These are phyloP conservation scores for Operophtera brumata DNA, from an alignment of 2,888 invertebrate genomes.

Conservation along the genomic window DNA sequence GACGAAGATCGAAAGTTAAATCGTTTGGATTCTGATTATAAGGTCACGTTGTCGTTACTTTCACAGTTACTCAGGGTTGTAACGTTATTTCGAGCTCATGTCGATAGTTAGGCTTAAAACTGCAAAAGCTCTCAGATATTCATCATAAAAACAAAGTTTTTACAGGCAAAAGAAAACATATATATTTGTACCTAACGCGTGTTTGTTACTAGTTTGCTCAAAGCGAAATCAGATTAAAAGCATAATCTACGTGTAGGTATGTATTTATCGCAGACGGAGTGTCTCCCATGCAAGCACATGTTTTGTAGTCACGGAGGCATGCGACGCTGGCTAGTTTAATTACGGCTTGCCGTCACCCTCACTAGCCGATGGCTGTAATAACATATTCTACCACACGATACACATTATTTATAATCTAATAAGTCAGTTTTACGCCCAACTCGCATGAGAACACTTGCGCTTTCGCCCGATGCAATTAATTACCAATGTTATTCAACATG, in stretches of 20 bases:
- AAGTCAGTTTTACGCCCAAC: conserved; percentile 51
- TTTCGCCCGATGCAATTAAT: conserved; percentile 71
- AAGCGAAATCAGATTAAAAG: too few species aligned
- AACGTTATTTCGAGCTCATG: background rate
- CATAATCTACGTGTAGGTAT: too few species aligned
- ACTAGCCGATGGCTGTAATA: conserved; percentile 31
- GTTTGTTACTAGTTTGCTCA: too few species aligned
- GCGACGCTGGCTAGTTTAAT: conserved; percentile 28
- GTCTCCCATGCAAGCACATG: conserved; percentile 29
- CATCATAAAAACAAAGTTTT: too few species aligned
- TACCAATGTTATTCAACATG: conserved; percentile 71
- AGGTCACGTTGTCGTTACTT: background rate
- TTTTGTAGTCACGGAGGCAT: conserved; percentile 22
- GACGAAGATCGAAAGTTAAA: conserved; percentile 27
- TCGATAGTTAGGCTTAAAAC: background rate
- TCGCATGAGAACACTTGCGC: conserved; percentile 73
- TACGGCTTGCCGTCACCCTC: conserved; percentile 24
- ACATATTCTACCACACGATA: conserved; percentile 32
- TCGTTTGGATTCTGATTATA: conserved; percentile 8
- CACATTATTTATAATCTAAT: conserved; percentile 49
- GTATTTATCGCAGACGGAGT: conserved; percentile 20
- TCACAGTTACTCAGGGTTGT: background rate
- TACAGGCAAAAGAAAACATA: too few species aligned
- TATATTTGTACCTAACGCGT: background rate
- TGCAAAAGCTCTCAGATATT: too few species aligned